These are phyloP conservation scores for Opisthocomus hoazin DNA, from an alignment of 2,113 vertebrate genomes.

Conservation along the genomic window DNA sequence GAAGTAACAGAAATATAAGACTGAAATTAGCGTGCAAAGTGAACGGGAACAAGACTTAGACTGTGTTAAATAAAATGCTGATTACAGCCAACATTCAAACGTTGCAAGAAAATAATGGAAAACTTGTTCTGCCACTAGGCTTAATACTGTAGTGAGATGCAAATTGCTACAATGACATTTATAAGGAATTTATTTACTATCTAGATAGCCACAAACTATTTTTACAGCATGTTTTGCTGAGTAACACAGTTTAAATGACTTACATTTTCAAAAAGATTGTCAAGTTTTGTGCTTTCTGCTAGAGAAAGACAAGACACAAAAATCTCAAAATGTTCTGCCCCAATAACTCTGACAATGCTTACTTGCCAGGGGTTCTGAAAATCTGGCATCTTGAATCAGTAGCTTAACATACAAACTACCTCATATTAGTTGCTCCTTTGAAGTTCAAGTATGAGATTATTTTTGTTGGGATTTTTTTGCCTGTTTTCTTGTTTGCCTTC, in stretches of 20 bases:
- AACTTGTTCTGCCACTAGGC: background rate
- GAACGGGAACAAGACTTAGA: background rate
- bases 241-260: background rate
- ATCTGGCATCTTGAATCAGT: background rate
- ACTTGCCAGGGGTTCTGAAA: background rate
- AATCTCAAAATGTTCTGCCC: background rate
- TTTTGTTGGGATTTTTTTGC: background rate
- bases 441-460: background rate
- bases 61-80: background rate
- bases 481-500: background rate
- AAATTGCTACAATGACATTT: background rate
- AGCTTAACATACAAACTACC: background rate
- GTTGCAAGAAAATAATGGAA: background rate
- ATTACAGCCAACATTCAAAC: background rate
- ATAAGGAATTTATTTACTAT: background rate
- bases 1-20: background rate
- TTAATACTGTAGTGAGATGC: background rate
- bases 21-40: background rate
- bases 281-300: background rate
- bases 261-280: background rate
- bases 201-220: background rate
- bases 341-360: background rate
- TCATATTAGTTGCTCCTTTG: background rate
- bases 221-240: background rate
- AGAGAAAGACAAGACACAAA: background rate